A percentile compares a stretch with the other conserved stretches of the same genome.
These are phyloP conservation scores for Agriopis leucophaearia DNA, from an alignment of 2,888 invertebrate species.

Conservation along the genomic window DNA sequence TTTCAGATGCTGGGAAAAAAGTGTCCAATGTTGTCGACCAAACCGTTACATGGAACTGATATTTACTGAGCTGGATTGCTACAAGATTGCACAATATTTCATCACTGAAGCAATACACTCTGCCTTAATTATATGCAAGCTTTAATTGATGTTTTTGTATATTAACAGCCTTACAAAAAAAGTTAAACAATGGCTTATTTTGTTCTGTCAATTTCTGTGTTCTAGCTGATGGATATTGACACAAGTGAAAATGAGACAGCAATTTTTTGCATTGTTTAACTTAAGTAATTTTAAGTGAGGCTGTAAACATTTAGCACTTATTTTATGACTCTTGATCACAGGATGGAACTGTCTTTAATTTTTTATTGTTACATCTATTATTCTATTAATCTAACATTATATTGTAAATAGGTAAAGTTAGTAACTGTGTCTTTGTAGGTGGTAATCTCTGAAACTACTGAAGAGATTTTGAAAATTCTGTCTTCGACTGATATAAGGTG, in stretches of 20 bases:
- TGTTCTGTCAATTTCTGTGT: too few species aligned
- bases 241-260: too few species aligned
- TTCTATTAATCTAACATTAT: not conserved
- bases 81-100: slow-evolving; percentile 29
- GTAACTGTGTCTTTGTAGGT: too few species aligned
- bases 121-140: slow-evolving; percentile 39
- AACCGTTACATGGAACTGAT: not conserved
- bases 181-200: too few species aligned
- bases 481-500: not conserved
- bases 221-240: too few species aligned
- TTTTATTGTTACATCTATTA: slow-evolving; percentile 18
- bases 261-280: too few species aligned
- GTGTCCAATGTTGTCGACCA: not conserved
- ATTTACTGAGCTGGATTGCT: slow-evolving; percentile 15
- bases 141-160: slow-evolving; percentile 39
- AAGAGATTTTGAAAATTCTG: not conserved
- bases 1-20: slow-evolving; percentile 28
- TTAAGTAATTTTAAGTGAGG: too few species aligned
- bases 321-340: slow-evolving; percentile 16
- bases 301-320: slow-evolving; percentile 14
- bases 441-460: too few species aligned
- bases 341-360: slow-evolving; percentile 25
- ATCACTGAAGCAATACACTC: slow-evolving; percentile 35
- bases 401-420: not conserved
- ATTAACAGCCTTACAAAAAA: not conserved